Conservation (phyloP, 2,888 invertebrate species). For the Idaea aversata region DNA sequence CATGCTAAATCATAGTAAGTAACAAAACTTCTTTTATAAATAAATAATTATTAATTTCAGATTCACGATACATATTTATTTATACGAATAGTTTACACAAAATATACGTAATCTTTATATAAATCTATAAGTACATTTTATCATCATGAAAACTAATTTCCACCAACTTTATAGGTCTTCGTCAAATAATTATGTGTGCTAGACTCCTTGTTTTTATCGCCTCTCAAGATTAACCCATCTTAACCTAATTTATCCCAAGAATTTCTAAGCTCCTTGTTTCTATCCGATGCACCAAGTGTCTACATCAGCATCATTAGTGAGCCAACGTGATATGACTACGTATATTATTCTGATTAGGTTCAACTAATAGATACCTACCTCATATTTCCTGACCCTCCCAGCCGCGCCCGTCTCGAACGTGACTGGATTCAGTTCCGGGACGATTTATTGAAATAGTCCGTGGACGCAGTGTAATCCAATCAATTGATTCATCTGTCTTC, state of each 20-base stretch:
- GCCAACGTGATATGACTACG: slow-evolving; percentile 25
- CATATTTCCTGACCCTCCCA: slow-evolving; percentile 20
- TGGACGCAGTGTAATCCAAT: slow-evolving; percentile 46
- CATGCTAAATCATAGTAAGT: no score
- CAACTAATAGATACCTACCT: slow-evolving; percentile 24
- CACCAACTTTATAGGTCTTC: no score
- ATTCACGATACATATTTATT: no score
- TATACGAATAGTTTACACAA: no score
- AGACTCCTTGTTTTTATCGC: no score
- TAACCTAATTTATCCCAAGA: not conserved
- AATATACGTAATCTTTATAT: no score
- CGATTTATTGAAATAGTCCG: slow-evolving; percentile 54
- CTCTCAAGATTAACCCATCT: no score
- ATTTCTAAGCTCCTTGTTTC: not conserved
- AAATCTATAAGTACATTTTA: no score
- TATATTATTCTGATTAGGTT: slow-evolving; percentile 46
- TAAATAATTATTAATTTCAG: no score
- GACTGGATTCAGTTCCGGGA: slow-evolving; percentile 47
- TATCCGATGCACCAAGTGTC: not conserved
- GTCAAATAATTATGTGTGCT: no score
- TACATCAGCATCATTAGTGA: slow-evolving; percentile 10
- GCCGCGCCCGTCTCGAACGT: slow-evolving; percentile 42
- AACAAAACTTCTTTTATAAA: no score
- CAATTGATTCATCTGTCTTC: slow-evolving; percentile 30
- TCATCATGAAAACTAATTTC: no score